phyloP scores from a whole-genome alignment of 1,140 invertebrate genomes.

The Doryteuthis pealeii region DNA sequence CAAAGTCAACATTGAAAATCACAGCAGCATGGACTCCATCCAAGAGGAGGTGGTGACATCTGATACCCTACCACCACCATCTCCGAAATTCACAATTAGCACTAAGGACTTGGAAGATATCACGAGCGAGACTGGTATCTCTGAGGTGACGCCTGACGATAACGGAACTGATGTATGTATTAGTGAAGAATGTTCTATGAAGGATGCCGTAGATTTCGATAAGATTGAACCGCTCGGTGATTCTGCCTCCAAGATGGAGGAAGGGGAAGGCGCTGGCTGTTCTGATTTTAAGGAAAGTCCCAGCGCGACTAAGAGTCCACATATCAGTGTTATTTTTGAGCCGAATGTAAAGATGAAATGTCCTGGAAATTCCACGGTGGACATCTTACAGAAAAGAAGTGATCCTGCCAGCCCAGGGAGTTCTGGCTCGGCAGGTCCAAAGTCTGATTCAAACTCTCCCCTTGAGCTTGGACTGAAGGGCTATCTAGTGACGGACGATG shows the following conservation, averaged over 20 bases:
- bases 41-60: neutral
- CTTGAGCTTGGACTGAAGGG: neutral
- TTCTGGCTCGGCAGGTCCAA: neutral
- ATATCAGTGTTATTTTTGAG: slow-evolving; percentile 4
- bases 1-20: neutral
- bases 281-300: too few species aligned
- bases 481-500: neutral
- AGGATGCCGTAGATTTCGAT: too few species aligned
- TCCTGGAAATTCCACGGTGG: neutral
- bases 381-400: neutral
- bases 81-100: neutral
- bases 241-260: too few species aligned
- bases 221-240: too few species aligned
- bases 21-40: neutral
- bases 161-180: too few species aligned
- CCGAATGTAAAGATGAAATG: neutral
- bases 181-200: too few species aligned
- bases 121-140: neutral
- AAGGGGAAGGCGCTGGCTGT: too few species aligned
- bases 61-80: neutral
- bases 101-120: neutral
- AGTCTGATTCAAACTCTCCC: neutral
- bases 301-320: neutral
- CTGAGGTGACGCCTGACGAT: neutral
- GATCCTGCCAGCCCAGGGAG: neutral